Evolutionary conservation across 1,140 invertebrate species (phyloP).

Genomic region (Drosophila tsacasi): DNA sequence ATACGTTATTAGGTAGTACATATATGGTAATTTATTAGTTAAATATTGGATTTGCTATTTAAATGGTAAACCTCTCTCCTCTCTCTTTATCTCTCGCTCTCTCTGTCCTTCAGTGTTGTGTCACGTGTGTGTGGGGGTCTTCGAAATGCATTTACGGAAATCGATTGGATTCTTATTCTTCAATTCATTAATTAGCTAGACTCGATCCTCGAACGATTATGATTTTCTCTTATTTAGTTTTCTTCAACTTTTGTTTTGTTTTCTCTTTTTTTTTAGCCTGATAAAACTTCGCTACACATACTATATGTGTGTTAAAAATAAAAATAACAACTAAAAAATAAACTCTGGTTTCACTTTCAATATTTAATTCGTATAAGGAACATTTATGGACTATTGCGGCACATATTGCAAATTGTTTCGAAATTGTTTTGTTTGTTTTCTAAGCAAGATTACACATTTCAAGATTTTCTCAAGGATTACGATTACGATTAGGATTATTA

Average conservation of each 20-base stretch:
- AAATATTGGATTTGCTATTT: constrained; percentile 69
- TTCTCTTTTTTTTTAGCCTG: constrained; percentile 32
- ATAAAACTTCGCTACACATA: constrained; percentile 37
- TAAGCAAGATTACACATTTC: constrained; percentile 46
- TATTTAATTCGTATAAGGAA: constrained; percentile 72
- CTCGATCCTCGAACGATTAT: constrained; percentile 25
- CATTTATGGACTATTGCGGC: constrained; percentile 79
- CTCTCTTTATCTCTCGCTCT: constrained; percentile 1
- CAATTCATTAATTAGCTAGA: constrained; percentile 45
- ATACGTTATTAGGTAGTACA: constrained; percentile 39
- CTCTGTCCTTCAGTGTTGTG: neutral
- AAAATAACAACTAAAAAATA: constrained; percentile 35
- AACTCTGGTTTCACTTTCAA: constrained; percentile 49
- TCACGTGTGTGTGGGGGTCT: constrained; percentile 3
- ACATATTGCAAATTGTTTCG: constrained; percentile 70
- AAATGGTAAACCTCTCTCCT: constrained; percentile 41
- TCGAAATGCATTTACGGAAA: constrained; percentile 55
- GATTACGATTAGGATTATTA: constrained; percentile 21
- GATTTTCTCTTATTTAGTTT: neutral
- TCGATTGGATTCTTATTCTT: constrained; percentile 36
- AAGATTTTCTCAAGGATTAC: constrained; percentile 27
- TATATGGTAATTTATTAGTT: constrained; percentile 36
- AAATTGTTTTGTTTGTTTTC: constrained; percentile 36
- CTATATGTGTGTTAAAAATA: constrained; percentile 18
- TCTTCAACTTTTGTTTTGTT: constrained; percentile 4